Evolutionary conservation across 2,888 invertebrate genomes (phyloP), one percentile per base, ranked within the genome.

Genomic region (Nemotelus nigrinus): DNA sequence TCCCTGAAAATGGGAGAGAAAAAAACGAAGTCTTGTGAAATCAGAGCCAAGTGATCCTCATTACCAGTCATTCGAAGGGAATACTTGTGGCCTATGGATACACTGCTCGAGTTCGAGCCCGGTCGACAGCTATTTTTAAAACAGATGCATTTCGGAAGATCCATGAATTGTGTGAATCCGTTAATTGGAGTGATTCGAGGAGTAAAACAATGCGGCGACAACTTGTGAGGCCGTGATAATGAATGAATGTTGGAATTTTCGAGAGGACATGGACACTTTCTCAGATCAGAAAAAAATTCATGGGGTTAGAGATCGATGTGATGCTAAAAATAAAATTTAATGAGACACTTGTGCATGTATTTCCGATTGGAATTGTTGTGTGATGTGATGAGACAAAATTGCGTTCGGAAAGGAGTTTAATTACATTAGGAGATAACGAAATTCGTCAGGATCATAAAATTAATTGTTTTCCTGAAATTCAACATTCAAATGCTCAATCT

Each of bases 141-240:
- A 53, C 10, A 6, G 10, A 6, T 47, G 65, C 63, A 63, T 74
- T 74, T 74, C 74, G 45, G 60, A 60, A 60, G 74, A 57, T 74
- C 60, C 74, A 74, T 58, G 71, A 60, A 77, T 77, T 77, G 77
- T 77, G 77, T 77, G 77, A 77, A 77, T 77, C 71, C 70, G 77
- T 77, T 77, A 77, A 77, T 77, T 77, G 77, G 77, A 68, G 68
- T 67, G 68, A 50, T 68, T 25, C 47, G 68, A 77, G 68, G 77
- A 64, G 65, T 50, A 45, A 76, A 76, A 76, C 65, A 77, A 77
- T 77, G 65, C 67, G 58, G 60, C 74, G 74, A 74, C 74, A 60
- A 74, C 77, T 58, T 77, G 77, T 77, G 77, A 57, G 77, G 77
- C 77, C 77, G 43, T 58, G 44, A 47, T 76, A 47, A 64, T 63